Conservation (phyloP, 2,888 invertebrate genomes). For the Allophyes oxyacanthae region DNA sequence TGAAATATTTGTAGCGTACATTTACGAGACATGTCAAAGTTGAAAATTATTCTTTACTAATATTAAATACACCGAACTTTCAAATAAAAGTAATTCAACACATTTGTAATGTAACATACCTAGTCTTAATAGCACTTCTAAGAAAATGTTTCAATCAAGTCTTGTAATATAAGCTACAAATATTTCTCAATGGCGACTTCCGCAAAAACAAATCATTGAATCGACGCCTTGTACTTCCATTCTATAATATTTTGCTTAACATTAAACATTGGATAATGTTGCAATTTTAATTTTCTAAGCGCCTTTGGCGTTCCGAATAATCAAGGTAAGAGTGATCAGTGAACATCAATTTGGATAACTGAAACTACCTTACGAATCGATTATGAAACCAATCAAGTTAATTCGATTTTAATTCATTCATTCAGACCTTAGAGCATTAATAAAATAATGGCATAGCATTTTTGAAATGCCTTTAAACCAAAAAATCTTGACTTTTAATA, state of each 20-base stretch:
- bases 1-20: conserved; percentile 37
- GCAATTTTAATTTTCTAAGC: conserved; percentile 59
- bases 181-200: conserved; percentile 20
- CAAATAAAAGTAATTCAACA: conserved; percentile 42
- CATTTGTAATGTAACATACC: conserved; percentile 31
- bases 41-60: conserved; percentile 40
- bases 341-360: conserved; percentile 38
- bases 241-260: conserved; percentile 81
- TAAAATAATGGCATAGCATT: not conserved
- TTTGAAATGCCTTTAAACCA: too few relatives aligned
- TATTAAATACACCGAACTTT: conserved; percentile 37
- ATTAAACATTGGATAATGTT: conserved; percentile 80
- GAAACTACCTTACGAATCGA: not conserved
- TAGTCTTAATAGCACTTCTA: conserved; percentile 45
- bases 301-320: conserved; percentile 56
- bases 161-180: conserved; percentile 17
- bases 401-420: conserved; percentile 1
- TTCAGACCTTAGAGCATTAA: not conserved
- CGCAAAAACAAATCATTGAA: conserved; percentile 29
- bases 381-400: not conserved
- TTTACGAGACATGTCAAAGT: conserved; percentile 31
- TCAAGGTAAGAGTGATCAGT: conserved; percentile 35
- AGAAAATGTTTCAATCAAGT: conserved; percentile 40
- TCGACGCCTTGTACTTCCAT: conserved; percentile 73
- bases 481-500: not conserved